Percentiles rank a stretch among this genome's conserved stretches.
Evolutionary conservation across 2,797 vertebrate genomes (phyloP).

Genomic region (Chaetophractus vellerosus): DNA sequence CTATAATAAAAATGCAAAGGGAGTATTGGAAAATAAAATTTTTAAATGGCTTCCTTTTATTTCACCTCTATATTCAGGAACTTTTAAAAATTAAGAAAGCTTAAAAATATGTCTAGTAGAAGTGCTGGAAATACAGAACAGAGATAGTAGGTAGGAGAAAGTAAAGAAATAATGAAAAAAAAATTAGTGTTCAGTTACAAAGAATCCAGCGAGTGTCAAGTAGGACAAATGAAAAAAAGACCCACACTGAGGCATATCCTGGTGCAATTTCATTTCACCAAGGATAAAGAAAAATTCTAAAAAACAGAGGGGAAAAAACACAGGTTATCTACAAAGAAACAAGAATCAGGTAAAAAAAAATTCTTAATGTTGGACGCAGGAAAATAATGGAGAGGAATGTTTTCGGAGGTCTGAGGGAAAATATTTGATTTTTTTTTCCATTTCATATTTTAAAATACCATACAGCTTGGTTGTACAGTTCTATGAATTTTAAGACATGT

Average conservation of each 20-base stretch:
- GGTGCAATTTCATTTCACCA: conserved; percentile 7
- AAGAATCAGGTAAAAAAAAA: neutral
- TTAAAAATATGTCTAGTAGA: neutral
- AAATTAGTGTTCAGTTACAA: neutral
- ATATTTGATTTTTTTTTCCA: neutral
- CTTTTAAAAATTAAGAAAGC: conserved; percentile 4
- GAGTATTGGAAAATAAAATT: conserved; percentile 22
- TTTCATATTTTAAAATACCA: neutral
- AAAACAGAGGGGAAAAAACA: neutral
- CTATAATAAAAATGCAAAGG: conserved; percentile 61
- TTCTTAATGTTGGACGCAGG: neutral
- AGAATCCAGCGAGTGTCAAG: neutral
- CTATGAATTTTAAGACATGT: neutral
- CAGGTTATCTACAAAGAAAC: neutral
- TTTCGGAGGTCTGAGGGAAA: conserved; percentile 44
- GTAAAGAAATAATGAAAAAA: conserved; percentile 9
- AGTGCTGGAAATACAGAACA: neutral
- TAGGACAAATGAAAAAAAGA: neutral
- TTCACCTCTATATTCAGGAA: conserved; percentile 31
- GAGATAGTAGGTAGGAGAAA: neutral
- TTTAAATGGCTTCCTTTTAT: conserved; percentile 36
- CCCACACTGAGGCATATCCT: neutral
- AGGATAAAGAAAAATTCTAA: neutral
- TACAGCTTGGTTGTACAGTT: neutral
- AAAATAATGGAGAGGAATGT: neutral